A percentile compares a stretch with the other conserved stretches of the same genome.
Evolutionary conservation across 1,140 invertebrate genomes (phyloP).

Genomic region (Adelges cooleyi): DNA sequence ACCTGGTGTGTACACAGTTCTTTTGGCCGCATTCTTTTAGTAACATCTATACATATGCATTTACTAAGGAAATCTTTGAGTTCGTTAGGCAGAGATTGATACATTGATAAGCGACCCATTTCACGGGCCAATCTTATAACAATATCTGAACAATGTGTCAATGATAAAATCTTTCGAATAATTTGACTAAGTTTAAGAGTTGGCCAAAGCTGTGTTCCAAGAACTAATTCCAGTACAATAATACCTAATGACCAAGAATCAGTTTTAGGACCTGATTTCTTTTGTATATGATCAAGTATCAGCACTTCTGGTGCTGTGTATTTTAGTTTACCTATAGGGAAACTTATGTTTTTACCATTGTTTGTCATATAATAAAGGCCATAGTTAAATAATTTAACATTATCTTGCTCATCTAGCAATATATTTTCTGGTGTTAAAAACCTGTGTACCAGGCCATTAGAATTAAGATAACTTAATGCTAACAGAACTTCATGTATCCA

Average conservation of each 20-base stretch:
- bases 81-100: conserved; percentile 41
- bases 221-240: conserved; percentile 64
- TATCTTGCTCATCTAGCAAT: conserved; percentile 54
- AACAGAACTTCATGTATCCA: conserved; percentile 58
- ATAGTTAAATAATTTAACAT: conserved; percentile 82
- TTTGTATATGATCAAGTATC: conserved; percentile 37
- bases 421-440: conserved; percentile 76
- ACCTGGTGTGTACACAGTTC: conserved; percentile 42
- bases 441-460: conserved; percentile 60
- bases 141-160: conserved; percentile 50
- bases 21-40: conserved; percentile 48
- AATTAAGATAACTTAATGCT: conserved; percentile 62
- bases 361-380: conserved; percentile 86
- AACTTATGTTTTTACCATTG: conserved; percentile 68
- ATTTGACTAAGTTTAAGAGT: conserved; percentile 59
- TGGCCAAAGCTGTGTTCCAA: conserved; percentile 53
- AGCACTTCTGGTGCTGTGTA: conserved; percentile 81
- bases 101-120: conserved; percentile 53
- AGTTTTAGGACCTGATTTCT: conserved; percentile 49
- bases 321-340: conserved; percentile 79
- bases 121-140: conserved; percentile 65
- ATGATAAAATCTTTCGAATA: conserved; percentile 60
- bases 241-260: conserved; percentile 89
- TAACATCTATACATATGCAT: conserved; percentile 55
- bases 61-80: conserved; percentile 52